A percentile compares a stretch with the other conserved stretches of the same genome.
phyloP scores from a whole-genome alignment of 2,113 vertebrate genomes.

The Conger conger region DNA sequence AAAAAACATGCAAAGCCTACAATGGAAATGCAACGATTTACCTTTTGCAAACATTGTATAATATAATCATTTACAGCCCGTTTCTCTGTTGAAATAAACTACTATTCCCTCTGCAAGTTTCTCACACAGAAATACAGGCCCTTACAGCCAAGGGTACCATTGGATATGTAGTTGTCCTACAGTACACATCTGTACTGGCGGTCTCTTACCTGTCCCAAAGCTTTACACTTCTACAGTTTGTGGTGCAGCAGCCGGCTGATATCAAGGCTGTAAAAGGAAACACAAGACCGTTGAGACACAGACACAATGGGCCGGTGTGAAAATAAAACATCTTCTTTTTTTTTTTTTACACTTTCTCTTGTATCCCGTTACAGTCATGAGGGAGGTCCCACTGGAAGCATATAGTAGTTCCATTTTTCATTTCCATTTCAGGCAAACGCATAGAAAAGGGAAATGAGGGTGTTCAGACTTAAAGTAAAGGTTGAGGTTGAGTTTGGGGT shows the following conservation, averaged over 20 bases:
- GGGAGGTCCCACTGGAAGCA: no score
- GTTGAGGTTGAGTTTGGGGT: no score
- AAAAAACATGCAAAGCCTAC: not conserved
- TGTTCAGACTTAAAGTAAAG: no score
- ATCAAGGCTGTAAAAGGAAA: conserved; percentile 51
- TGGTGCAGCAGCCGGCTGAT: conserved; percentile 72
- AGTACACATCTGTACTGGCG: no score
- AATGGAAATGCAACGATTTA: not conserved
- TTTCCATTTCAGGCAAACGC: no score
- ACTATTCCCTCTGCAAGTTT: not conserved
- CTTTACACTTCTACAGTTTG: conserved; percentile 69
- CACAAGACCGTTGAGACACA: not conserved
- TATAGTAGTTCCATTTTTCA: no score
- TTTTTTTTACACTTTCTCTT: no score
- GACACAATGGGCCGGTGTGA: not conserved
- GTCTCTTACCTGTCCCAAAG: conserved; percentile 58
- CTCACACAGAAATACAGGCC: not conserved
- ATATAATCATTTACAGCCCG: not conserved
- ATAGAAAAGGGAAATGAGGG: no score
- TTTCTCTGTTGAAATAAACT: not conserved
- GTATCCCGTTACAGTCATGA: no score
- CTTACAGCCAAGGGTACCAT: not conserved
- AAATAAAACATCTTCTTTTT: no score
- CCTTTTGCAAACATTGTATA: not conserved
- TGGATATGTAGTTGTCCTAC: not conserved